Percentiles rank a stretch among this genome's conserved stretches.
Conservation (phyloP, 2,888 invertebrate species). For the Plemyria rubiginata region DNA sequence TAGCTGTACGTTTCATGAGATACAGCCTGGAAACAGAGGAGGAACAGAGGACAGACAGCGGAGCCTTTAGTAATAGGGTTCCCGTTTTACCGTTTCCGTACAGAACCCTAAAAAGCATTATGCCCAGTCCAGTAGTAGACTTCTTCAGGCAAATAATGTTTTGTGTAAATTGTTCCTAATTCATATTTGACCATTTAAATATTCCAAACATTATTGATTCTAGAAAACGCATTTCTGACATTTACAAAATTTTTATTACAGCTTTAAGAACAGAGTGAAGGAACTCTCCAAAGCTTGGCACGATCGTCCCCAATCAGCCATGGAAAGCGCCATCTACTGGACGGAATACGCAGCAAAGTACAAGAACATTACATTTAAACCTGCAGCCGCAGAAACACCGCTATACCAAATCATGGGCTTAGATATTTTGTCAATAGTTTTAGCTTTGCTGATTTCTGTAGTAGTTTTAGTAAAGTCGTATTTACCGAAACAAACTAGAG, state of each 20-base stretch:
- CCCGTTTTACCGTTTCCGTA: no score
- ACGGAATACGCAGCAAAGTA: slow-evolving; percentile 85
- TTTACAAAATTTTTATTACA: slow-evolving; percentile 50
- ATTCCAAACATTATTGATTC: no score
- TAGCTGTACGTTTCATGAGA: no score
- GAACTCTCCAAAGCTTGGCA: slow-evolving; percentile 81
- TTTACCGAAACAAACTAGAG: slow-evolving; percentile 10
- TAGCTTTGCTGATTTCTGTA: slow-evolving; percentile 19
- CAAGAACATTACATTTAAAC: slow-evolving; percentile 68
- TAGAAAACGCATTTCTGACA: no score
- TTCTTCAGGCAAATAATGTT: no score
- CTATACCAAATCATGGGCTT: slow-evolving; percentile 77
- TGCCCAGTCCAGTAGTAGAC: no score
- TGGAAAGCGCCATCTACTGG: slow-evolving; percentile 87
- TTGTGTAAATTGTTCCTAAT: no score
- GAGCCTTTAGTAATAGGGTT: no score
- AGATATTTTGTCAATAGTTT: slow-evolving; percentile 53
- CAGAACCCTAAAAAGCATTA: no score
- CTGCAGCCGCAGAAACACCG: slow-evolving; percentile 77
- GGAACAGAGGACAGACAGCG: no score
- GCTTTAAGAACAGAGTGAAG: slow-evolving; percentile 72
- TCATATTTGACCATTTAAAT: no score
- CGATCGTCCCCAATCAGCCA: slow-evolving; percentile 83
- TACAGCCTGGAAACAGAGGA: no score
- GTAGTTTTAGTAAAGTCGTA: slow-evolving; percentile 20